Evolutionary conservation across 2,113 vertebrate species (phyloP).

Genomic region (Cyprichromis sp.): DNA sequence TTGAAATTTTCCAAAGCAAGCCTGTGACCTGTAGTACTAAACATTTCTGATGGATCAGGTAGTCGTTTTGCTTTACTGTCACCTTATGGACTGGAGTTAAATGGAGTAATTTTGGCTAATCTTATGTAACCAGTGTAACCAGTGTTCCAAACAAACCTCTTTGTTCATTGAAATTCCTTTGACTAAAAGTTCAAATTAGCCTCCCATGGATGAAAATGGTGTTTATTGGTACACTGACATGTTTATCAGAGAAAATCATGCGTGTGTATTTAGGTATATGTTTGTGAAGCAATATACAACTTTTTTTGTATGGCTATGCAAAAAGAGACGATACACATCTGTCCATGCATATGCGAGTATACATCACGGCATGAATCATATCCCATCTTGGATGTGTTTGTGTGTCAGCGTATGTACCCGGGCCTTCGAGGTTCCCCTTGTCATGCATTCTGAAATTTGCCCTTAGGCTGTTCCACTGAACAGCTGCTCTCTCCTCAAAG

Average conservation of each 20-base stretch:
- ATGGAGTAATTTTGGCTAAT: not conserved
- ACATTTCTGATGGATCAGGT: not conserved
- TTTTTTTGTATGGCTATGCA: not conserved
- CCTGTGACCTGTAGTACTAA: not conserved
- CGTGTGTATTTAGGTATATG: not conserved
- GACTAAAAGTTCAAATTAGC: not conserved
- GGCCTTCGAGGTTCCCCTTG: conserved; percentile 47
- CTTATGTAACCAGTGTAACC: not conserved
- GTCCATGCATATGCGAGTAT: not conserved
- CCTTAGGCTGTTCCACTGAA: conserved; percentile 45
- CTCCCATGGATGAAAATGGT: not conserved
- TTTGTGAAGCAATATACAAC: not conserved
- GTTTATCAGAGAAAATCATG: not conserved
- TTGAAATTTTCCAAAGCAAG: not conserved
- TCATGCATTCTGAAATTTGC: conserved; percentile 56
- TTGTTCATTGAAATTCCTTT: not conserved
- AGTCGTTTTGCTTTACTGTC: not conserved
- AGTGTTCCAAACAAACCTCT: not conserved
- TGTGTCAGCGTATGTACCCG: conserved; percentile 2
- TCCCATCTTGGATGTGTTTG: not conserved
- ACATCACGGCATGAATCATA: not conserved
- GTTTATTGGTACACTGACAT: not conserved
- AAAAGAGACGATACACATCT: not conserved
- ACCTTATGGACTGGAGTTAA: not conserved
- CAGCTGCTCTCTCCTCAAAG: conserved; percentile 65